A percentile compares a stretch with the other conserved stretches of the same genome.
Evolutionary conservation across 1,140 invertebrate species (phyloP).

Genomic region (Aphidius ervi): DNA sequence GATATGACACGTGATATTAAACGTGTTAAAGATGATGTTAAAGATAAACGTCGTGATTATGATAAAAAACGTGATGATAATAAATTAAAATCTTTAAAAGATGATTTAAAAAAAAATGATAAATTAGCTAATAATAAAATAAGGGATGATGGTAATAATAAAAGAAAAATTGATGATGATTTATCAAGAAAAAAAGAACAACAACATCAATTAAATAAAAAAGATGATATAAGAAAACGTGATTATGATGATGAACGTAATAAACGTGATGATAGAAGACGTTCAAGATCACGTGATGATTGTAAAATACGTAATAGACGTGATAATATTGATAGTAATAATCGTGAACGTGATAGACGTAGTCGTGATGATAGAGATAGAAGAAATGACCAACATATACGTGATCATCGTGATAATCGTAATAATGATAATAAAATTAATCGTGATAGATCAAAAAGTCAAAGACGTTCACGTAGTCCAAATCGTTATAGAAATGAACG

Average conservation of each 20-base stretch:
- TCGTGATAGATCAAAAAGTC: slow-evolving; percentile 36
- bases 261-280: slow-evolving; percentile 35
- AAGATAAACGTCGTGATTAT: slow-evolving; percentile 37
- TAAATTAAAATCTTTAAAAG: slow-evolving; percentile 30
- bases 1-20: slow-evolving; percentile 46
- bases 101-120: slow-evolving; percentile 46
- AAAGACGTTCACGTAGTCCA: slow-evolving; percentile 42
- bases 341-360: slow-evolving; percentile 35
- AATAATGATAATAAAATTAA: slow-evolving; percentile 33
- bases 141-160: slow-evolving; percentile 41
- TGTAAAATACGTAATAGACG: no score
- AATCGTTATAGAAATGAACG: slow-evolving; percentile 35
- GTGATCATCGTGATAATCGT: slow-evolving; percentile 36
- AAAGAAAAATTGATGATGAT: slow-evolving; percentile 42
- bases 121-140: slow-evolving; percentile 49
- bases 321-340: slow-evolving; percentile 28
- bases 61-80: slow-evolving; percentile 41
- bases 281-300: slow-evolving; percentile 25
- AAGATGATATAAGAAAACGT: slow-evolving; percentile 36
- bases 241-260: slow-evolving; percentile 47
- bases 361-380: slow-evolving; percentile 27
- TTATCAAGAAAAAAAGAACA: slow-evolving; percentile 34
- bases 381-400: slow-evolving; percentile 17
- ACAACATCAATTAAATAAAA: slow-evolving; percentile 38
- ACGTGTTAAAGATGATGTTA: slow-evolving; percentile 35